Base-by-base conservation (phyloP, 1,140 invertebrate genomes). In the Pseudomyrmex sp. region DNA sequence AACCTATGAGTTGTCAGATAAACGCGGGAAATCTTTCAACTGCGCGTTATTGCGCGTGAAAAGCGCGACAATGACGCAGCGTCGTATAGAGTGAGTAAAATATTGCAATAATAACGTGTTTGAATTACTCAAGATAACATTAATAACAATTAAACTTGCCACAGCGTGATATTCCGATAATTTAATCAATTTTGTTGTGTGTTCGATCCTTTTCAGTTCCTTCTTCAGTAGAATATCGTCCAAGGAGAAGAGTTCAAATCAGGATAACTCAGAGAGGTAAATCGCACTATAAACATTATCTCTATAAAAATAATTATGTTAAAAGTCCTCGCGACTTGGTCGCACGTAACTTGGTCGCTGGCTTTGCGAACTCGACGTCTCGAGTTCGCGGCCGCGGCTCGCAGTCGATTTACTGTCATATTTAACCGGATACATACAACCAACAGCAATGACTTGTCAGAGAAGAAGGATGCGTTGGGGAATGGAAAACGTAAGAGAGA, bases 71-170 rank as follows among this genome's bases (percentile, higher is more conserved):
- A 92, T 92, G 91, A 79, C 90, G 46, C 91, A 92, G 48, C 90
- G 90, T 54, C 90, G 86, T 58, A 92, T 92, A 90, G 91, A 89
- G 91, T 92, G 75, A 89, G 89, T 90, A 66, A 9, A 52, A 10
- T 23, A 26, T 35, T 35, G 9, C 5, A 52, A 0, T 12, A 52
- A 62, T 23, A 44, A 82, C 35, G 18, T 54, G 10, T 48, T 46
- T 44, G n/a, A 10, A 69, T 18, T 23, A 12, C 23, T 5, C 13
- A 15, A 26, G 12, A 52, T 13, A 2, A 15, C 23, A 62, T 12
- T 62, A 62, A 13, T 62, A 26, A 26, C 23, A 13, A 20, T 50
- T 18, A 59, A 23, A 23, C n/a, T 1, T 35, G 4, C 20, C 35
- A 44, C 69, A 12, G 50, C 13, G 20, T 62, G 8, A 72, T 20